phyloP scores from a whole-genome alignment of 2,113 vertebrate species.

The Chunga burmeisteri region DNA sequence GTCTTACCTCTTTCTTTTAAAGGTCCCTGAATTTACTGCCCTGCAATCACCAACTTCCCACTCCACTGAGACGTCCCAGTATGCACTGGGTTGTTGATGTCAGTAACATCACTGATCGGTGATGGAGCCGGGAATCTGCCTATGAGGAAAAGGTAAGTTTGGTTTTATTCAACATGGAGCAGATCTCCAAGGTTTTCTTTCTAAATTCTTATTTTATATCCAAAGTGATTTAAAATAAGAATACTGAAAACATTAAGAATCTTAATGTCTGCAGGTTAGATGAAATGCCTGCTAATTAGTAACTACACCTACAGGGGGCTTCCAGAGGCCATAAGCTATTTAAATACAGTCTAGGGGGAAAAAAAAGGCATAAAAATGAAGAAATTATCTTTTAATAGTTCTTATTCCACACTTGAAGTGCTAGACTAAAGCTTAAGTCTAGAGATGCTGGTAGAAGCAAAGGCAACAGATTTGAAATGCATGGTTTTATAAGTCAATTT shows the following conservation, averaged over 20 bases:
- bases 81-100: constrained; percentile 78
- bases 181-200: constrained; percentile 82
- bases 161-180: constrained; percentile 80
- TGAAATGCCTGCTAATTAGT: constrained; percentile 82
- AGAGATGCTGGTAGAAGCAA: not conserved
- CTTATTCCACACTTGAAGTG: not conserved
- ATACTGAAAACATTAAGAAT: constrained; percentile 78
- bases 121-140: constrained; percentile 81
- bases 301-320: constrained; percentile 54
- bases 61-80: constrained; percentile 82
- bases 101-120: constrained; percentile 79
- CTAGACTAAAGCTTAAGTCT: not conserved
- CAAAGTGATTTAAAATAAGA: constrained; percentile 76
- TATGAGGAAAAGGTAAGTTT: constrained; percentile 86
- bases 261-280: constrained; percentile 72
- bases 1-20: constrained; percentile 84
- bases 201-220: constrained; percentile 78
- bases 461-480: not conserved
- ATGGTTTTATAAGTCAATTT: not conserved
- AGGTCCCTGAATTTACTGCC: constrained; percentile 84
- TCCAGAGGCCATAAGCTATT: constrained; percentile 66
- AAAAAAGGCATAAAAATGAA: not conserved
- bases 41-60: constrained; percentile 82
- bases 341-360: not conserved
- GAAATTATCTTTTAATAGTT: not conserved